Evolutionary conservation across 2,797 vertebrate species (phyloP), one percentile per base, ranked within the genome.

Genomic region (Galaxias olidus): DNA sequence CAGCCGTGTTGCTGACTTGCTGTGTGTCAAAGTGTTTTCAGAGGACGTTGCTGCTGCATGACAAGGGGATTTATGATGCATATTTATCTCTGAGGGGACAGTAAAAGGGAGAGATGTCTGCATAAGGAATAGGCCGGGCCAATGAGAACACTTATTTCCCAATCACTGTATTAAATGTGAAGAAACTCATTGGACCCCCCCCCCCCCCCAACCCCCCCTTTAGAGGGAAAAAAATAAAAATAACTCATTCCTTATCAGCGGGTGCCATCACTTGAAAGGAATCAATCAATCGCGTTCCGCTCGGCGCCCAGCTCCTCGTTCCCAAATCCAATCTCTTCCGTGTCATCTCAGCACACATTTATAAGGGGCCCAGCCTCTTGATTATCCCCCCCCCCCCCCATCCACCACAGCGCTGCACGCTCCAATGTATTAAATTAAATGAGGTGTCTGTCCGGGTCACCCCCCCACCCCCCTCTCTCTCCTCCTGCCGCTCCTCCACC

Each of bases 351-450:
- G 87, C 85, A 84, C 92, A 94, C 93, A 93, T 93, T 94, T 93
- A 90, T 82, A 77, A 92, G 91, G 30, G 88, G 89, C 91, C 87
- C 75, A 75, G 85, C 81, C 87, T 90, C 91, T 93, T 95, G 94
- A 96, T 96, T 92, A 92, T 92, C 90, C 30, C 30, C 30, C 30
- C 30, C 30, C 30, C 30, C 81, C 81, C 89, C 80, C 83, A 82
- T 65, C 73, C 86, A 90, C 93, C 90, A 90, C 70, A 77, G 90
- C 86, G 87, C 78, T 84, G 88, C 85, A 88, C 88, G 90, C 84
- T 90, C 88, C 90, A 87, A 93, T 93, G 91, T 94, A 94, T 97
- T 95, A 95, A 95, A 95, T 94, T 94, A 96, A 96, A 96, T 92
- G 93, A 95, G 93, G 93, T 94, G 93, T 93, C 95, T 95, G 90